Evolutionary conservation across 2,113 vertebrate species (phyloP).

Genomic region (Rhinolophus sinicus): DNA sequence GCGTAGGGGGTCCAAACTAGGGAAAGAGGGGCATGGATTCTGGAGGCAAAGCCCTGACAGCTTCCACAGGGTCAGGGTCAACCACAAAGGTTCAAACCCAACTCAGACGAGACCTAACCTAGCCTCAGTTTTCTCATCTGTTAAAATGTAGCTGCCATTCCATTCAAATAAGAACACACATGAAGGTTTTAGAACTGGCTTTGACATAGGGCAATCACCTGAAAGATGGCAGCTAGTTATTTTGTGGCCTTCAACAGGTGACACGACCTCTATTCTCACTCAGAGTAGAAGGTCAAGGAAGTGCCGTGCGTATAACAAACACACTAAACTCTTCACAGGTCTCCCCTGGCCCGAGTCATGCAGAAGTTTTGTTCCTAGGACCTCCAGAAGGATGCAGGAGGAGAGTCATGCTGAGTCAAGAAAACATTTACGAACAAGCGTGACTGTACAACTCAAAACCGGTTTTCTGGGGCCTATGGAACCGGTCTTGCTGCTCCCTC

Average conservation of each 20-base stretch:
- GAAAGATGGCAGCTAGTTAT: neutral
- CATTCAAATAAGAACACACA: rapidly evolving
- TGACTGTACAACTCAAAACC: neutral
- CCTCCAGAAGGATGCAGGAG: neutral
- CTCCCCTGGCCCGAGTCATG: rapidly evolving
- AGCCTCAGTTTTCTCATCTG: neutral
- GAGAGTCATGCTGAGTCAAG: neutral
- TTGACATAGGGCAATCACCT: neutral
- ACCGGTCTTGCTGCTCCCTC: neutral
- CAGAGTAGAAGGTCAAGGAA: no score
- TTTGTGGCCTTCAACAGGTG: neutral
- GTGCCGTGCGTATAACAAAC: rapidly evolving
- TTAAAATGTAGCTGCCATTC: neutral
- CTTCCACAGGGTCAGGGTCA: neutral
- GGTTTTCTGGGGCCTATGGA: neutral
- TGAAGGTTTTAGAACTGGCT: neutral
- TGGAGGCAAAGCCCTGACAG: neutral
- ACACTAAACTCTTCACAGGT: rapidly evolving
- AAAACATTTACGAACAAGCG: neutral
- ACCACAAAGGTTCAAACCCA: neutral
- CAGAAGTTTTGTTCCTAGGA: neutral
- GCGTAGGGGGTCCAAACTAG: neutral
- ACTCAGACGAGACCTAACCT: neutral
- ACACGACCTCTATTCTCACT: neutral
- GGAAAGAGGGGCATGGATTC: neutral